Percentiles rank a stretch among this genome's conserved stretches.
phyloP scores from a whole-genome alignment of 2,113 vertebrate genomes.

The Ophthalmolycus amberensis region DNA sequence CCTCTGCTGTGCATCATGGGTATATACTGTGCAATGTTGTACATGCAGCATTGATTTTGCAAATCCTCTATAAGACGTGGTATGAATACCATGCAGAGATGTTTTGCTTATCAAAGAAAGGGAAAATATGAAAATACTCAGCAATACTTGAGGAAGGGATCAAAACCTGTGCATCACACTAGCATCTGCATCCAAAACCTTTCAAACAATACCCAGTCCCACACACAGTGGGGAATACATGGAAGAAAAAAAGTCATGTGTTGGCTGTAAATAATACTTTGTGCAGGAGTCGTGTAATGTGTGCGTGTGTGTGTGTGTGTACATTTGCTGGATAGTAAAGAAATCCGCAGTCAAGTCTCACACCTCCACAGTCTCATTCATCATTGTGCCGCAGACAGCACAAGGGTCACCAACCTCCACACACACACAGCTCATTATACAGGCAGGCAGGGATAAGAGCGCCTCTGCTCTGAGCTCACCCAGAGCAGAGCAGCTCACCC shows the following conservation, averaged over 20 bases:
- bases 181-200: not conserved
- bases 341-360: slow-evolving; percentile 54
- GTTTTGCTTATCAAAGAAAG: not conserved
- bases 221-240: not conserved
- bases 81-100: not conserved
- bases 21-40: not conserved
- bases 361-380: slow-evolving; percentile 59
- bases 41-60: not conserved
- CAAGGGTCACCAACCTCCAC: slow-evolving; percentile 37
- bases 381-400: slow-evolving; percentile 55
- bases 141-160: not conserved
- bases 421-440: not conserved
- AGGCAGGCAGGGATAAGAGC: not conserved
- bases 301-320: slow-evolving; percentile 3
- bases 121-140: not conserved
- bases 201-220: not conserved
- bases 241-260: slow-evolving; percentile 7
- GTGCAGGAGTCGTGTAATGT: not conserved
- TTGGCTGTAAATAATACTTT: slow-evolving; percentile 1
- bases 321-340: not conserved
- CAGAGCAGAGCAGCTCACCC: not conserved
- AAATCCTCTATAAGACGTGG: not conserved
- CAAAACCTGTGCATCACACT: not conserved
- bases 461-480: slow-evolving; percentile 36
- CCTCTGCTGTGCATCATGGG: not conserved